A percentile compares a stretch with the other conserved stretches of the same genome.
Evolutionary conservation across 2,888 invertebrate species (phyloP).

Genomic region (Malthinus seriepunctatus): DNA sequence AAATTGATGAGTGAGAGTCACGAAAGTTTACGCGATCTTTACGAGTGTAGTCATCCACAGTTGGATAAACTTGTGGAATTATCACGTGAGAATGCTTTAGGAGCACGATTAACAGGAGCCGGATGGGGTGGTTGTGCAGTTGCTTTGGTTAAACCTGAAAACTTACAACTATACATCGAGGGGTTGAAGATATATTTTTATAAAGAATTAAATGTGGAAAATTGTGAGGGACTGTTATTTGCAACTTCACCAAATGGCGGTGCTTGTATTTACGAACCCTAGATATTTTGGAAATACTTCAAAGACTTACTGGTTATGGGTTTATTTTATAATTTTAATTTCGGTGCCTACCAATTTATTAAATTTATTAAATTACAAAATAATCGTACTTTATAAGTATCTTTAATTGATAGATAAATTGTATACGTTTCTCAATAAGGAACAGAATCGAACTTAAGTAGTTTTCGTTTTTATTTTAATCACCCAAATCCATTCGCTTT

Average conservation of each 20-base stretch:
- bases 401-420: too few species aligned
- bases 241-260: slow-evolving; percentile 73
- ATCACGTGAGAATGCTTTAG: slow-evolving; percentile 65
- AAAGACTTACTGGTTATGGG: not conserved
- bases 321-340: not conserved
- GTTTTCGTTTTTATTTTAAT: slow-evolving; percentile 44
- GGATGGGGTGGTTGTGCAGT: slow-evolving; percentile 98
- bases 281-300: not conserved
- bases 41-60: slow-evolving; percentile 91
- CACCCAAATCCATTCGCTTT: slow-evolving; percentile 56
- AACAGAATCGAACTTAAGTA: too few species aligned
- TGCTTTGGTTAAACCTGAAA: slow-evolving; percentile 72
- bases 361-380: not conserved
- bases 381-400: not conserved
- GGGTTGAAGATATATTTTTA: slow-evolving; percentile 74
- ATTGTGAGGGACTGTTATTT: slow-evolving; percentile 65
- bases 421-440: too few species aligned
- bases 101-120: slow-evolving; percentile 94
- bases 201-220: slow-evolving; percentile 57
- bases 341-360: not conserved
- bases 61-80: slow-evolving; percentile 80
- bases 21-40: slow-evolving; percentile 77
- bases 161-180: slow-evolving; percentile 69
- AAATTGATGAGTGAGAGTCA: slow-evolving; percentile 89
- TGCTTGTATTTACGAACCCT: slow-evolving; percentile 58